Evolutionary conservation across 2,113 vertebrate species (phyloP).

Genomic region (Seriola rivoliana): DNA sequence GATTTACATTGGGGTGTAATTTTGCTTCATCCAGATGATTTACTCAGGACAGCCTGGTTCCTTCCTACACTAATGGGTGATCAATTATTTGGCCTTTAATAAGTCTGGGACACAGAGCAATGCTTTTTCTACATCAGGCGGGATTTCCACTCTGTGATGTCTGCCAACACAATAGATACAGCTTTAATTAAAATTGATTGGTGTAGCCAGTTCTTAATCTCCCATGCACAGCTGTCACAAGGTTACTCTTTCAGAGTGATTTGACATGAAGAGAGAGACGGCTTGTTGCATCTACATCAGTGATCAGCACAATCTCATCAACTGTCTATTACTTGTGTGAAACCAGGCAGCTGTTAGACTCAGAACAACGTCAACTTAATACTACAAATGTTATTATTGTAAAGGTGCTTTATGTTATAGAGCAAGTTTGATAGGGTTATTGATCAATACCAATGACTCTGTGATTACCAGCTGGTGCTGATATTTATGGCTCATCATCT

Average conservation of each 20-base stretch:
- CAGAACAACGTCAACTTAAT: neutral
- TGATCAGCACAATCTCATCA: slow-evolving; percentile 19
- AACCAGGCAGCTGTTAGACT: slow-evolving; percentile 6
- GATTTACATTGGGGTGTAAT: slow-evolving; percentile 1
- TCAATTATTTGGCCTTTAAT: slow-evolving; percentile 59
- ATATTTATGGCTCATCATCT: slow-evolving; percentile 2
- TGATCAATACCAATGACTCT: slow-evolving; percentile 3
- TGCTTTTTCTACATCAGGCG: slow-evolving; percentile 46
- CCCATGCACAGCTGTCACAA: slow-evolving; percentile 58
- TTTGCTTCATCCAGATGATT: slow-evolving; percentile 41
- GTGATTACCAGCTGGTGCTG: neutral
- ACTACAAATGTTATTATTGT: neutral
- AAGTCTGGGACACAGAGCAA: slow-evolving; percentile 53
- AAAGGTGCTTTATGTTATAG: neutral
- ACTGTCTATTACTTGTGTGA: neutral
- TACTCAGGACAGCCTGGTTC: slow-evolving; percentile 22
- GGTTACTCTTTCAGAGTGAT: slow-evolving; percentile 51
- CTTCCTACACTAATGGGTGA: slow-evolving; percentile 50
- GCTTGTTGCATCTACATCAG: slow-evolving; percentile 37
- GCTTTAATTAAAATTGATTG: slow-evolving; percentile 78
- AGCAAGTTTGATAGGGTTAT: neutral
- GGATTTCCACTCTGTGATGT: slow-evolving; percentile 62
- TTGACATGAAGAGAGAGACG: slow-evolving; percentile 21
- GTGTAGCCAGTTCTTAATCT: slow-evolving; percentile 59
- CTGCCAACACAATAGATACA: slow-evolving; percentile 68